Evolutionary conservation across 2,797 vertebrate genomes (phyloP).

Genomic region (Notoglanidium macrostoma): DNA sequence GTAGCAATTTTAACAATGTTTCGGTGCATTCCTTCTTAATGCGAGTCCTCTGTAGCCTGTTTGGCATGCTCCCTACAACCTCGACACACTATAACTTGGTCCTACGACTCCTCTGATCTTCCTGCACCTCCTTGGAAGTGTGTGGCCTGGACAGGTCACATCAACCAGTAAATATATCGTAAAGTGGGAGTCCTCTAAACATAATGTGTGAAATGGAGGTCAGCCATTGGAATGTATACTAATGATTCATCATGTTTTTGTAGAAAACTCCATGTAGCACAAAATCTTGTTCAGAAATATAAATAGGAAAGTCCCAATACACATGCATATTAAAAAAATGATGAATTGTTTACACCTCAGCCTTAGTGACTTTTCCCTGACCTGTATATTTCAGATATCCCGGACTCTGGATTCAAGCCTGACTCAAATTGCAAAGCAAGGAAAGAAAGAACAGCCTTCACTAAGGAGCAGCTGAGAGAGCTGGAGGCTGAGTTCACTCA

Average conservation of each 20-base stretch:
- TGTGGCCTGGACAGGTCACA: conserved; percentile 54
- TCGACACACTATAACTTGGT: conserved; percentile 49
- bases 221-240: conserved; percentile 7
- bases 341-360: background rate
- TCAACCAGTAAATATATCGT: conserved; percentile 44
- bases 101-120: conserved; percentile 54
- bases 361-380: background rate
- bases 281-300: background rate
- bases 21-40: conserved; percentile 81
- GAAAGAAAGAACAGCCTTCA: conserved; percentile 96
- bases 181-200: conserved; percentile 51
- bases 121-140: conserved; percentile 46
- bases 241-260: background rate
- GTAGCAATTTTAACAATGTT: conserved; percentile 80
- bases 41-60: conserved; percentile 75
- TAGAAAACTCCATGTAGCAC: background rate
- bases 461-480: conserved; percentile 94
- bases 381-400: conserved; percentile 74
- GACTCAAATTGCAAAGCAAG: conserved; percentile 87
- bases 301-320: background rate
- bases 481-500: conserved; percentile 96
- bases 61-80: conserved; percentile 58
- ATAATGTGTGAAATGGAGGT: conserved; percentile 40
- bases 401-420: conserved; percentile 75
- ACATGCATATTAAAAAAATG: background rate